phyloP scores from a whole-genome alignment of 2,113 vertebrate species.

The Phalacrocorax carbo region DNA sequence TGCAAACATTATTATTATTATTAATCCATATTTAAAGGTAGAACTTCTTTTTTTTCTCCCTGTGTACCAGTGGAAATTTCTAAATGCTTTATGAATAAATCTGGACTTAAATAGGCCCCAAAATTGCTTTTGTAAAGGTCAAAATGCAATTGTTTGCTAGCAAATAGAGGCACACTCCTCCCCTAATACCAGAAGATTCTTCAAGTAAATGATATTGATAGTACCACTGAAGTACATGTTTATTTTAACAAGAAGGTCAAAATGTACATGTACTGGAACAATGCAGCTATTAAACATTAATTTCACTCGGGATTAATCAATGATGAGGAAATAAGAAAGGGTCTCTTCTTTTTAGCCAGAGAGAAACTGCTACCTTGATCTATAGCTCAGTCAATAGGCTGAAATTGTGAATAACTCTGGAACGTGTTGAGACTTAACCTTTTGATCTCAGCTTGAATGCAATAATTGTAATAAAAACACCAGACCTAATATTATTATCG shows the following conservation, averaged over 20 bases:
- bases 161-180: background rate
- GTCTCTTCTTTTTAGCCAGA: slow-evolving; percentile 11
- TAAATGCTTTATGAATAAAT: background rate
- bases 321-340: slow-evolving; percentile 12
- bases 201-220: slow-evolving; percentile 10
- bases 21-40: background rate
- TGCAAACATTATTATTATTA: background rate
- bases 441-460: slow-evolving; percentile 26
- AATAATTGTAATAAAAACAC: slow-evolving; percentile 8
- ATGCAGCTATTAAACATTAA: slow-evolving; percentile 53
- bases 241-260: slow-evolving; percentile 60
- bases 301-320: slow-evolving; percentile 13
- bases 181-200: background rate
- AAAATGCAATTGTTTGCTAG: background rate
- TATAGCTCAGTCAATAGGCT: slow-evolving; percentile 41
- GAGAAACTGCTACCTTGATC: slow-evolving; percentile 26
- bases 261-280: slow-evolving; percentile 9
- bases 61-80: background rate
- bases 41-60: background rate
- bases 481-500: slow-evolving; percentile 23
- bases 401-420: slow-evolving; percentile 51
- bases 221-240: background rate
- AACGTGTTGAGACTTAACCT: background rate
- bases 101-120: background rate
- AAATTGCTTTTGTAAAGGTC: background rate